These are phyloP conservation scores for Amblyopsis rosae DNA, from an alignment of 2,113 vertebrate species.

Conservation along the genomic window DNA sequence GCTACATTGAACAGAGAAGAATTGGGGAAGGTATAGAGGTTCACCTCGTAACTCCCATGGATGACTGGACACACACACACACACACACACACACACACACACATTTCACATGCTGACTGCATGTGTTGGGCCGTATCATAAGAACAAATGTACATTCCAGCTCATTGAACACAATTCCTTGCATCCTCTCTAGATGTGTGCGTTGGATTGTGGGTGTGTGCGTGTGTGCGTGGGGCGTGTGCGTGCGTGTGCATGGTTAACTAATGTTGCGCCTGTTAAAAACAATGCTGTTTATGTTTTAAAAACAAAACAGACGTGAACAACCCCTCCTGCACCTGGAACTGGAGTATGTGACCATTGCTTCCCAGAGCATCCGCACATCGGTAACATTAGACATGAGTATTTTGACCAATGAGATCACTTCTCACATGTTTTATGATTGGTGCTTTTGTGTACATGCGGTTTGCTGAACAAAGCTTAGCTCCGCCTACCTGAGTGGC, in stretches of 20 bases:
- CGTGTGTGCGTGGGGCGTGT: conserved; percentile 9
- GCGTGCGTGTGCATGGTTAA: neutral
- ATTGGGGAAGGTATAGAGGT: too few species aligned
- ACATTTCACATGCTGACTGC: neutral
- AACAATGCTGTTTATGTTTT: too few species aligned
- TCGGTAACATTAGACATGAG: neutral
- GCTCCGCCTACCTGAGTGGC: too few species aligned
- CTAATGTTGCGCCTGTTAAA: too few species aligned
- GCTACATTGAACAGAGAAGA: neutral
- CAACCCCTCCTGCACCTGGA: too few species aligned
- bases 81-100: conserved; percentile 9
- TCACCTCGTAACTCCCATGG: neutral
- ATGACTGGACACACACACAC: neutral
- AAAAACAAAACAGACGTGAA: too few species aligned
- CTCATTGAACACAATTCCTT: neutral
- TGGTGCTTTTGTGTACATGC: neutral
- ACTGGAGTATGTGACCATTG: neutral
- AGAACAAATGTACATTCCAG: neutral
- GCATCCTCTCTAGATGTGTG: neutral
- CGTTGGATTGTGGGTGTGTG: neutral
- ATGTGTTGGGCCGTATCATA: conserved; percentile 1
- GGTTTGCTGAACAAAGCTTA: too few species aligned
- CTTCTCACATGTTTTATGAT: too few species aligned
- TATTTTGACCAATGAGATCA: too few species aligned
- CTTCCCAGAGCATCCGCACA: neutral